These are phyloP conservation scores for Temnothorax longispinosus DNA, from an alignment of 1,140 invertebrate species.

Conservation along the genomic window DNA sequence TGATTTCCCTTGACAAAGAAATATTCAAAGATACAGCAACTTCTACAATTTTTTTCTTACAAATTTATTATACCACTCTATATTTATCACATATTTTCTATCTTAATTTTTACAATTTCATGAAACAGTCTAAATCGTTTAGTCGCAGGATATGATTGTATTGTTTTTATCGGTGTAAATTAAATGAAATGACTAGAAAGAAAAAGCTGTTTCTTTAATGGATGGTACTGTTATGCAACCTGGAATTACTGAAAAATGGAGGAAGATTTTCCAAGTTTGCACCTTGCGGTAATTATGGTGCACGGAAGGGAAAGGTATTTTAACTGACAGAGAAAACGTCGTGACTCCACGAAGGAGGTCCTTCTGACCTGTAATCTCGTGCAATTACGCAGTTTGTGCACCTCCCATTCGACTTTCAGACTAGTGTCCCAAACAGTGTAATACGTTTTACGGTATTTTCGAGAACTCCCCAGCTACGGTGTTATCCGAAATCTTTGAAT, in stretches of 20 bases:
- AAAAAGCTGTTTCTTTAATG: slow-evolving; percentile 47
- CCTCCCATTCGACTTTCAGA: slow-evolving; percentile 69
- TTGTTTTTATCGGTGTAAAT: not conserved
- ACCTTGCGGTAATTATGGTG: slow-evolving; percentile 80
- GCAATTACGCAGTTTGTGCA: slow-evolving; percentile 77
- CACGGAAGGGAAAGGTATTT: slow-evolving; percentile 63
- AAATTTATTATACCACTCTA: not conserved
- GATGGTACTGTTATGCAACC: slow-evolving; percentile 54
- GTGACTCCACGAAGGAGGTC: slow-evolving; percentile 65
- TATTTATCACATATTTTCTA: not conserved
- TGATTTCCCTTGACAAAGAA: not conserved
- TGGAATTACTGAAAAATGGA: slow-evolving; percentile 70
- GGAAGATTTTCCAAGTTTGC: slow-evolving; percentile 80
- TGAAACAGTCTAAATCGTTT: not conserved
- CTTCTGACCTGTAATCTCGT: slow-evolving; percentile 77
- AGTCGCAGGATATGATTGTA: not conserved
- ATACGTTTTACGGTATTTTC: slow-evolving; percentile 18
- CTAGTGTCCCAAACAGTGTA: slow-evolving; percentile 27
- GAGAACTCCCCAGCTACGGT: slow-evolving; percentile 5
- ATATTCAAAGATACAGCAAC: not conserved
- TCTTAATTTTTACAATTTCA: not conserved
- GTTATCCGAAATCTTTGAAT: slow-evolving; percentile 60
- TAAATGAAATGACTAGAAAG: slow-evolving; percentile 22
- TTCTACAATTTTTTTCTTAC: not conserved
- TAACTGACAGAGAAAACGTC: slow-evolving; percentile 61